A percentile compares a stretch with the other conserved stretches of the same genome.
These are phyloP conservation scores for Anguilla anguilla DNA, from an alignment of 2,797 vertebrate genomes.

Conservation along the genomic window DNA sequence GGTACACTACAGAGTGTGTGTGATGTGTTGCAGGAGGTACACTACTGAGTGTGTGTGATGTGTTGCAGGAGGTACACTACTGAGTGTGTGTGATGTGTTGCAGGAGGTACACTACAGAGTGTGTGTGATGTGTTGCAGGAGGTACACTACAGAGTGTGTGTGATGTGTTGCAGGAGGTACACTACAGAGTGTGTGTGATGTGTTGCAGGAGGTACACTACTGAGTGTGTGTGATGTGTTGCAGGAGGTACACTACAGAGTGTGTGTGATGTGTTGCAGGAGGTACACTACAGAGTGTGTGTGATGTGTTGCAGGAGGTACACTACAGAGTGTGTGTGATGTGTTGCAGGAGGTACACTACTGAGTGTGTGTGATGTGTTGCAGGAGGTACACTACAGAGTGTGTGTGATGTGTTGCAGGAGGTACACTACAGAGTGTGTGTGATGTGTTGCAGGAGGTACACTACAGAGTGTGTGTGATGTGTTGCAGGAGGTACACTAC, in stretches of 20 bases:
- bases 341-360: no score
- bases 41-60: neutral
- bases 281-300: neutral
- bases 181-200: neutral
- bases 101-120: neutral
- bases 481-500: neutral
- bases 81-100: neutral
- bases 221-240: neutral
- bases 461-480: neutral
- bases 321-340: neutral
- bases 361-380: neutral
- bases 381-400: neutral
- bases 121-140: neutral
- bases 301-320: neutral
- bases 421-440: neutral
- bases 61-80: neutral
- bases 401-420: neutral
- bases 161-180: neutral
- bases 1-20: neutral
- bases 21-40: neutral
- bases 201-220: neutral
- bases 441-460: neutral
- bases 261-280: neutral
- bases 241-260: constrained; percentile 81
- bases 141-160: neutral